phyloP scores from a whole-genome alignment of 1,140 invertebrate genomes.

The Scaptomyza montana region DNA sequence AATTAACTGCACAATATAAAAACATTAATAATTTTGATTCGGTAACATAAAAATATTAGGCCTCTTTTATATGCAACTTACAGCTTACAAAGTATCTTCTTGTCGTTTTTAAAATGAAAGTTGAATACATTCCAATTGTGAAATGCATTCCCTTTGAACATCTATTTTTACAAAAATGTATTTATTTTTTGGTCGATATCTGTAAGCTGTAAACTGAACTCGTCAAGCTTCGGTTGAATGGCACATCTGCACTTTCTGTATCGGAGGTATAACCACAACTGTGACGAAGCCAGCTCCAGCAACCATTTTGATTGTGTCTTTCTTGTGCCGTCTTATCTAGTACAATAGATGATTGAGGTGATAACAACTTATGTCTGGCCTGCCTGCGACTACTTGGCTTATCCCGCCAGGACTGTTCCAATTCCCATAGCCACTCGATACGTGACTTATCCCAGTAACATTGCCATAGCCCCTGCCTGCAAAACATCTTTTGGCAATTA shows the following conservation, averaged over 20 bases:
- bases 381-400: not conserved
- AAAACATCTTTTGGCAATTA: slow-evolving; percentile 6
- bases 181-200: not conserved
- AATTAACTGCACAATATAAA: not conserved
- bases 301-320: not conserved
- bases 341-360: not conserved
- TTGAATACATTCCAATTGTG: too few relatives aligned
- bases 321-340: not conserved
- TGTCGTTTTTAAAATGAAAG: too few relatives aligned
- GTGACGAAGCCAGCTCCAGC: slow-evolving; percentile 36
- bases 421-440: slow-evolving; percentile 53
- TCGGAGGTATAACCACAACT: slow-evolving; percentile 24
- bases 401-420: slow-evolving; percentile 31
- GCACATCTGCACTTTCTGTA: slow-evolving; percentile 13
- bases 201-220: slow-evolving; percentile 15
- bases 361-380: too few relatives aligned
- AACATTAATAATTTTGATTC: not conserved
- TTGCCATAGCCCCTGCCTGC: not conserved
- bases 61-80: too few relatives aligned
- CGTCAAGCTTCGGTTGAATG: not conserved
- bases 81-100: too few relatives aligned
- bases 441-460: slow-evolving; percentile 53
- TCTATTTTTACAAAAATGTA: not conserved
- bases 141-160: too few relatives aligned
- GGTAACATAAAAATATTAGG: not conserved